Base-by-base conservation (phyloP, 2,888 invertebrate genomes). In the Archips xylosteana region DNA sequence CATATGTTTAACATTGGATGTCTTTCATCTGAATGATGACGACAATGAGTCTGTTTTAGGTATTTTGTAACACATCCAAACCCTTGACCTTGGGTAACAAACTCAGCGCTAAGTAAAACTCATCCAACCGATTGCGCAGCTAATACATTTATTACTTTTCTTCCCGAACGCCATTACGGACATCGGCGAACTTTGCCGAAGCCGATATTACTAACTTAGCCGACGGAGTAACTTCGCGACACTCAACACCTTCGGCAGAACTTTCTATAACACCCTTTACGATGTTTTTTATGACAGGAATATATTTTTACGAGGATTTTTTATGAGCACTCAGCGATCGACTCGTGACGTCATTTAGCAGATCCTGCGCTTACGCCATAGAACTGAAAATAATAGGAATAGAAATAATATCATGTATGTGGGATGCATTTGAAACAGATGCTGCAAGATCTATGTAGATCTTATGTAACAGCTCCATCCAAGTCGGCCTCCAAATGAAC, bases 281-380 rank as follows among this genome's bases (percentile, higher is more conserved):
- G 68, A 68, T 63, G 39, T 67, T 65, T 74, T 74, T 70, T 69
- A 74, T 69, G 74, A 54, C 69, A 70, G 64, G 60, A 74, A 60
- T 74, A 70, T 70, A 70, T 65, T 70, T 73, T 74, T 70, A 74
- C 74, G 74, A 70, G 36, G 8, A 63, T 23, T 69, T 64, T 74
- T 74, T 74, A 74, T 51, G 74, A 74, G 68, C 73, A 68, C 73
- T 73, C 63, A 49, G 73, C 73, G 73, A 73, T 73, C 73, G 73
- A 54, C 47, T 68, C 68, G 59, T 69, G 73, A 73, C 68, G 68
- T 68, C 59, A 63, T 67, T 57, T 62, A 62, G 45, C 57, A 23
- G 47, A 54, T 51, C 34, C 47, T 47, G 57, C 57, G 71, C 49
- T 4, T 42, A 59, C 47, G 63, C 45, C 23, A 23, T 23, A 23